These are phyloP conservation scores for Tapera naevia DNA, from an alignment of 2,797 vertebrate genomes.

Conservation along the genomic window DNA sequence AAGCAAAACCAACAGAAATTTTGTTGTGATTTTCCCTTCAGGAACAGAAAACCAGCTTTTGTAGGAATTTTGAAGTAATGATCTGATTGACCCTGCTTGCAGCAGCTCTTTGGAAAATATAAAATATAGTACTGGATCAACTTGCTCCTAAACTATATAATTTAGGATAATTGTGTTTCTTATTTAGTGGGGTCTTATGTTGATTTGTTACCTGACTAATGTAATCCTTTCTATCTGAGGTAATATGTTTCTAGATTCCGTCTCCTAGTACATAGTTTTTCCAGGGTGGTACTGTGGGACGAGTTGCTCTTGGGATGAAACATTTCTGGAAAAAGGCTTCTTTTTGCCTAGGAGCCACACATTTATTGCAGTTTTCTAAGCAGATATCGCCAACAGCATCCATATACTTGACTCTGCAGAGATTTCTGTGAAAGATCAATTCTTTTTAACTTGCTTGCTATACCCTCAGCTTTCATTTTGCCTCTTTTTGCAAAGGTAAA, in stretches of 20 bases:
- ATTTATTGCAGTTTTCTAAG: constrained; percentile 19
- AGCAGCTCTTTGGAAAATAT: constrained; percentile 49
- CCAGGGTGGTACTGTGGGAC: neutral
- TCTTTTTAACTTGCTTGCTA: neutral
- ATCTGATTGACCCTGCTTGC: constrained; percentile 19
- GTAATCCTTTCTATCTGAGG: constrained; percentile 38
- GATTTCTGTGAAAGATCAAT: neutral
- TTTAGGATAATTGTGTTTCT: constrained; percentile 57
- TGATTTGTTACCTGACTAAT: constrained; percentile 62
- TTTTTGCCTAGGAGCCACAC: neutral
- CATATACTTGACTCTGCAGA: neutral
- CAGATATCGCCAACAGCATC: constrained; percentile 10
- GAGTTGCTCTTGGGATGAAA: neutral
- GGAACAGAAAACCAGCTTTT: neutral
- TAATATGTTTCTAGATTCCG: constrained; percentile 20
- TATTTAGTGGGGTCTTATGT: constrained; percentile 6
- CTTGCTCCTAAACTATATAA: constrained; percentile 5
- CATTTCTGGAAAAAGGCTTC: neutral
- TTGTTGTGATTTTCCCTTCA: neutral
- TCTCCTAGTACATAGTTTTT: constrained; percentile 15
- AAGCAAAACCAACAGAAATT: constrained; percentile 17
- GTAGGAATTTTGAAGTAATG: constrained; percentile 16
- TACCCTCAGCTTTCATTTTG: neutral
- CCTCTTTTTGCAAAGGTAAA: neutral
- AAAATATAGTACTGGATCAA: constrained; percentile 51